Evolutionary conservation across 2,113 vertebrate genomes (phyloP), one percentile per base, ranked within the genome.

Genomic region (Hystrix brachyura): DNA sequence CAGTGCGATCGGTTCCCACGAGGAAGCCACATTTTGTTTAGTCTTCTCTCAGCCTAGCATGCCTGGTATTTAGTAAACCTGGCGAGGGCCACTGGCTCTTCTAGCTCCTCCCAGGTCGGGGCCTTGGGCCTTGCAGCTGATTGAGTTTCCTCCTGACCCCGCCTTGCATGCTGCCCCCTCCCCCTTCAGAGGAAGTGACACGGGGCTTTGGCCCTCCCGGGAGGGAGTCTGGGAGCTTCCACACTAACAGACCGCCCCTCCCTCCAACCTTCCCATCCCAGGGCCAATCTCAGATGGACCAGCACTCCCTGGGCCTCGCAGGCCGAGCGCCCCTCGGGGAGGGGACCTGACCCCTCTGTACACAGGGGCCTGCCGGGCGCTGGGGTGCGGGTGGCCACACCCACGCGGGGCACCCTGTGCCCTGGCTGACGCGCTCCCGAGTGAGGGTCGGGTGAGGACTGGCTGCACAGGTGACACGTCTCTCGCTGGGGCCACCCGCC

Each of bases 11-110:
- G 96, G 83, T 18, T 97, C 98, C 96, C 98, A 98, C 98, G 97
- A 95, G 85, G 86, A 97, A 98, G 97, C 62, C 94, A 97, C 95
- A 23, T 96, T 98, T 98, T 99, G 98, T 99, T 99, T 99, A 98
- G 98, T 98, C 98, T 99, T 98, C 98, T 97, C 97, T 97, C 93
- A 86, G 97, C 97, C 87, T 97, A 80, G 98, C 97, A 96, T 91
- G 97, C 97, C 97, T 97, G 97, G 97, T 93, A 91, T 98, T 98
- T 98, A 98, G 98, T 98, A 97, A 98, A 91, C 95, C 97, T 14
- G 98, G 98, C 98, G 93, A 98, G 97, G 98, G 97, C 97, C 95
- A 97, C 92, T 82, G 94, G 92, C 95, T 97, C 98, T 98, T 97
- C 96, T 46, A 81, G 3, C 0, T 87, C 87, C 96, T 71, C 95